phyloP scores from a whole-genome alignment of 2,797 vertebrate genomes.

The Spatula versicolor region DNA sequence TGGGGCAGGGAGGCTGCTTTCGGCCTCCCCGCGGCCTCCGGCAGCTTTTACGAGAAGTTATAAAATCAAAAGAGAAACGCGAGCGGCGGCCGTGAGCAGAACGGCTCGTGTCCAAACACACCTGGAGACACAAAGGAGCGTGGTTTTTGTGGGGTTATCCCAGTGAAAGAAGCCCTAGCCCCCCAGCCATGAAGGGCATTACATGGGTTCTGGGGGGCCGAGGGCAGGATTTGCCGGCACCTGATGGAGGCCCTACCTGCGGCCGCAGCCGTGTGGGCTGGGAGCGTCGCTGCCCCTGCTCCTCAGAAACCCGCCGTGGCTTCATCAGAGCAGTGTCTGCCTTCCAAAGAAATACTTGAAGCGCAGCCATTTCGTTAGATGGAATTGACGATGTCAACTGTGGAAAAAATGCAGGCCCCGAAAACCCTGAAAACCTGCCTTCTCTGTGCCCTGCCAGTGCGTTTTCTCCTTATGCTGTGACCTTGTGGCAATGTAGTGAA shows the following conservation, averaged over 20 bases:
- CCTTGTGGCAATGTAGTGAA: not conserved
- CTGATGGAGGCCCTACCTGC: too few relatives aligned
- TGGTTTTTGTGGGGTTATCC: not conserved
- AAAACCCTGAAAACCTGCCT: not conserved
- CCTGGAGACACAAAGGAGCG: not conserved
- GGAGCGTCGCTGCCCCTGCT: not conserved
- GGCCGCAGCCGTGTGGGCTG: too few relatives aligned
- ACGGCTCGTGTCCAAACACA: not conserved
- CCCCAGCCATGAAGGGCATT: too few relatives aligned
- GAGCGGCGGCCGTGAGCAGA: not conserved
- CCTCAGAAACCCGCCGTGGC: rapidly evolving
- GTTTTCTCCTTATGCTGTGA: not conserved
- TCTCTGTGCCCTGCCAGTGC: not conserved
- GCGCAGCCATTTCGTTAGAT: not conserved
- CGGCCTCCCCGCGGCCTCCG: rapidly evolving
- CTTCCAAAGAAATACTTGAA: not conserved
- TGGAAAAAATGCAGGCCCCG: not conserved
- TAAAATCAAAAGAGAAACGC: not conserved
- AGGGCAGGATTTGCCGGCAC: too few relatives aligned
- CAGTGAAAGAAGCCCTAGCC: not conserved
- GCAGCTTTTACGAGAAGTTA: not conserved
- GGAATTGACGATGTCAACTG: not conserved
- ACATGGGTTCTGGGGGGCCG: too few relatives aligned
- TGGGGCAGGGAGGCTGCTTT: too few relatives aligned
- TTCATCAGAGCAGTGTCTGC: not conserved